These are phyloP conservation scores for Laticauda laticaudata DNA, from an alignment of 2,113 vertebrate genomes.

Conservation along the genomic window DNA sequence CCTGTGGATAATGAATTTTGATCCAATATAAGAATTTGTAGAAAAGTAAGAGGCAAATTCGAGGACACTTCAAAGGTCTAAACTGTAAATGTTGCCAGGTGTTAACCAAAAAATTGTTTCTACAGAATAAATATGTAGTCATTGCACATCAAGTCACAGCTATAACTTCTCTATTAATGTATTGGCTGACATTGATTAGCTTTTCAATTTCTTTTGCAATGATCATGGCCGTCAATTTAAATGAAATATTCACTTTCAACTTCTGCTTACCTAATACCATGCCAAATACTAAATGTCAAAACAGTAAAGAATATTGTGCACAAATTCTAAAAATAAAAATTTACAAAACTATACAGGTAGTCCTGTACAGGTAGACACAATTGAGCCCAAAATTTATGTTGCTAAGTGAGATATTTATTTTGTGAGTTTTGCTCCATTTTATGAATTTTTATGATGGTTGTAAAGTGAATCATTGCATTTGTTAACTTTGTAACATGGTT, in stretches of 20 bases:
- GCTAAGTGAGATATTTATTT: neutral
- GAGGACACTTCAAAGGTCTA: slow-evolving; percentile 45
- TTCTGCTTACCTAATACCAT: neutral
- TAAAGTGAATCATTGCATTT: neutral
- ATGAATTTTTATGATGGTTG: neutral
- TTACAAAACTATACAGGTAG: neutral
- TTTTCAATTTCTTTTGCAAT: neutral
- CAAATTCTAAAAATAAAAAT: neutral
- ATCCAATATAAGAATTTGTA: neutral
- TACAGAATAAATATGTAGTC: slow-evolving; percentile 32
- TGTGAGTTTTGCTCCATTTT: neutral
- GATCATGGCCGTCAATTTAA: neutral
- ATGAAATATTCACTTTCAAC: neutral
- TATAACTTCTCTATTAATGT: slow-evolving; percentile 37
- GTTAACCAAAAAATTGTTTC: slow-evolving; percentile 49
- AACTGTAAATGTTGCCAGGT: slow-evolving; percentile 44
- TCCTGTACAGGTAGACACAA: neutral
- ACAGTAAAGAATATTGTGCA: neutral
- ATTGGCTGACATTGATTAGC: slow-evolving; percentile 15
- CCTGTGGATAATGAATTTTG: neutral
- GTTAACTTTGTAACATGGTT: neutral
- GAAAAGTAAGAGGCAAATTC: slow-evolving; percentile 44
- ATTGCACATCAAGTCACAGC: slow-evolving; percentile 29
- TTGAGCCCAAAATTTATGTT: neutral
- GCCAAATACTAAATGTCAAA: neutral